Evolutionary conservation across 1,140 invertebrate species (phyloP).

Genomic region (Leptopilina clavipes): DNA sequence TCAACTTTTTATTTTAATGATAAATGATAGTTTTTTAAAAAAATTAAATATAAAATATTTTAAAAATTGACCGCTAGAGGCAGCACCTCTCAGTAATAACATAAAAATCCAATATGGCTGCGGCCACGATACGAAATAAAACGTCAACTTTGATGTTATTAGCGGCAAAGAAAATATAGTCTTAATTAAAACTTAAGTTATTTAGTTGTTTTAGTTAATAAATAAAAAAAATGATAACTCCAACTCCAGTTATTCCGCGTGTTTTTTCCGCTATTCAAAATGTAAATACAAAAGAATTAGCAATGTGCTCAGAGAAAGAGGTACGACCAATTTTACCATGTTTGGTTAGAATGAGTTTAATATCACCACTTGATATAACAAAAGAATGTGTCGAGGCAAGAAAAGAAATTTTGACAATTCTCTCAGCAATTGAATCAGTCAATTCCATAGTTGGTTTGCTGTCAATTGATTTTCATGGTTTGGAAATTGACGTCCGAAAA

Average conservation of each 20-base stretch:
- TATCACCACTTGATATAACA: conserved; percentile 90
- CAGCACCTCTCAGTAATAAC: background rate
- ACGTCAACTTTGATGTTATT: background rate
- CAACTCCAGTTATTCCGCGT: conserved; percentile 75
- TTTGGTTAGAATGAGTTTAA: conserved; percentile 93
- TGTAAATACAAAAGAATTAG: conserved; percentile 83
- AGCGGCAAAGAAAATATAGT: background rate
- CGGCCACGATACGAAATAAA: background rate
- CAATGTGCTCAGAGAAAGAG: conserved; percentile 81
- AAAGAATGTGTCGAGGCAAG: conserved; percentile 87
- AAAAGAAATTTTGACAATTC: conserved; percentile 90
- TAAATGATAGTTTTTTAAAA: conserved; percentile 10
- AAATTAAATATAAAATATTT: conserved; percentile 35
- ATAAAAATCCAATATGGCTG: background rate
- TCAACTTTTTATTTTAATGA: too few relatives aligned
- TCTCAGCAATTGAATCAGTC: conserved; percentile 93
- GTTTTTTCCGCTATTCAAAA: conserved; percentile 87
- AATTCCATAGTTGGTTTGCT: conserved; percentile 95
- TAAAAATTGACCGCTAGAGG: background rate
- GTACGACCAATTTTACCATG: conserved; percentile 93
- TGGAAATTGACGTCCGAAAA: conserved; percentile 94
- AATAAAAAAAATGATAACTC: conserved; percentile 60
- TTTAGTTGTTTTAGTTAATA: background rate
- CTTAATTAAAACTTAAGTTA: background rate
- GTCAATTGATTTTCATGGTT: conserved; percentile 94